phyloP scores from a whole-genome alignment of 2,113 vertebrate genomes.

The Tichodroma muraria region DNA sequence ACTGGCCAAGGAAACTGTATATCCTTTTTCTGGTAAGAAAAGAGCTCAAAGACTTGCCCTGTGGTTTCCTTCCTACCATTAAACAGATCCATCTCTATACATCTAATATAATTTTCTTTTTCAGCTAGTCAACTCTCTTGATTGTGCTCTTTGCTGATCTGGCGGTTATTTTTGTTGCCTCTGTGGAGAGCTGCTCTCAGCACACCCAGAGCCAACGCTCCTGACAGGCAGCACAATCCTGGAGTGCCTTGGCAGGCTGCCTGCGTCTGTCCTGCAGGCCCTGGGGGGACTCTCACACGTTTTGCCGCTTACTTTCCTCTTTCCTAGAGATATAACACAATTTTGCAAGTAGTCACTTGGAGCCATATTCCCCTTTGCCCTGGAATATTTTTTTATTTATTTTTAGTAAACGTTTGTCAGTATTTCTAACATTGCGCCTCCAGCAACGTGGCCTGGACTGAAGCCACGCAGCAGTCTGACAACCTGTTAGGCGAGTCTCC shows the following conservation, averaged over 20 bases:
- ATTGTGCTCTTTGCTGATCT: slow-evolving; percentile 34
- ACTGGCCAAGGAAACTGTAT: neutral
- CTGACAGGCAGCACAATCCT: slow-evolving; percentile 54
- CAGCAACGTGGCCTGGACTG: slow-evolving; percentile 54
- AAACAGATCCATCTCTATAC: neutral
- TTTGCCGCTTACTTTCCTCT: neutral
- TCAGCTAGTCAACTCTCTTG: neutral
- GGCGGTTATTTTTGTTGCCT: slow-evolving; percentile 45
- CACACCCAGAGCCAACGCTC: slow-evolving; percentile 13
- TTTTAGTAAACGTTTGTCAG: slow-evolving; percentile 56
- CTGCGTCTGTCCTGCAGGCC: neutral
- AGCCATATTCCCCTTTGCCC: slow-evolving; percentile 31
- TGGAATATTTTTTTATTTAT: slow-evolving; percentile 56
- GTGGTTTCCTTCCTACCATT: neutral
- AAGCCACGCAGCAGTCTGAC: slow-evolving; percentile 56
- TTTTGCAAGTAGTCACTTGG: slow-evolving; percentile 30
- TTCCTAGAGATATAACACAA: slow-evolving; percentile 42
- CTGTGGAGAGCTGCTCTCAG: slow-evolving; percentile 19
- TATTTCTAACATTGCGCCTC: slow-evolving; percentile 56
- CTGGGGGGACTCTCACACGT: neutral
- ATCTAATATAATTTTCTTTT: neutral
- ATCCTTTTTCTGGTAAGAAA: neutral
- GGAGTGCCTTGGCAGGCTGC: slow-evolving; percentile 57
- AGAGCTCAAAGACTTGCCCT: neutral
- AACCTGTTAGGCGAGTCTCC: slow-evolving; percentile 65